Percentiles rank a stretch among this genome's conserved stretches.
Conservation (phyloP, 2,113 vertebrate genomes). For the Hirundichthys speculiger region DNA sequence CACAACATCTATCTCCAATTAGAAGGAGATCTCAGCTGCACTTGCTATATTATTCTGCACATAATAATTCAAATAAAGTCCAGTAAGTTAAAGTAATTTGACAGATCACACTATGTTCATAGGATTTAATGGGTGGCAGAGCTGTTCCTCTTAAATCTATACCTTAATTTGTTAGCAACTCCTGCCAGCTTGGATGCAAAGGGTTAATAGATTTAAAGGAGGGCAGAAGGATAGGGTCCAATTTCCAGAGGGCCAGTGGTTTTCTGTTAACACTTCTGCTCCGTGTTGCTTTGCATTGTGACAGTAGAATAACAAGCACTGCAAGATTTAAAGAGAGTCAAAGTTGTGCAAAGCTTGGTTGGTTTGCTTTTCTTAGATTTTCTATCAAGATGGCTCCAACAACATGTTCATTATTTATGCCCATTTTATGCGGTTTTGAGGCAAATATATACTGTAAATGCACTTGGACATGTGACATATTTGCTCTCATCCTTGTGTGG, state of each 20-base stretch:
- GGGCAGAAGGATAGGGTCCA: constrained; percentile 36
- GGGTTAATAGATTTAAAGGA: constrained; percentile 55
- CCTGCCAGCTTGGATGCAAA: constrained; percentile 22
- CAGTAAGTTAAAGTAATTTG: constrained; percentile 7
- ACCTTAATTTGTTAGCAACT: constrained; percentile 38
- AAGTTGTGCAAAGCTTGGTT: constrained; percentile 13
- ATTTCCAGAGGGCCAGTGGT: constrained; percentile 37
- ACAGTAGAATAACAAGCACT: constrained; percentile 57
- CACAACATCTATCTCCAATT: constrained; percentile 40
- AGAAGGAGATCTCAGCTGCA: constrained; percentile 19
- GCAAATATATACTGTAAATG: neutral
- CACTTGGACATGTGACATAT: neutral
- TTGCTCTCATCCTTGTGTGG: neutral
- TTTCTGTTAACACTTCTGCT: constrained; percentile 51
- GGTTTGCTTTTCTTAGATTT: constrained; percentile 16
- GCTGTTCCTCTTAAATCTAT: constrained; percentile 33
- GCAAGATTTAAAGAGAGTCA: constrained; percentile 50
- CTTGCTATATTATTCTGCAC: constrained; percentile 29
- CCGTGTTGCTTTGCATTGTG: constrained; percentile 37
- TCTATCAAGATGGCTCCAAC: constrained; percentile 7
- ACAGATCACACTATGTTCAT: constrained; percentile 28
- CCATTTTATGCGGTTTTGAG: neutral
- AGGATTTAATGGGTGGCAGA: constrained; percentile 45
- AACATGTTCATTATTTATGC: constrained; percentile 9
- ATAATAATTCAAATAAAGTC: constrained; percentile 35